phyloP scores from a whole-genome alignment of 2,888 invertebrate genomes.

The Dolomedes plantarius region DNA sequence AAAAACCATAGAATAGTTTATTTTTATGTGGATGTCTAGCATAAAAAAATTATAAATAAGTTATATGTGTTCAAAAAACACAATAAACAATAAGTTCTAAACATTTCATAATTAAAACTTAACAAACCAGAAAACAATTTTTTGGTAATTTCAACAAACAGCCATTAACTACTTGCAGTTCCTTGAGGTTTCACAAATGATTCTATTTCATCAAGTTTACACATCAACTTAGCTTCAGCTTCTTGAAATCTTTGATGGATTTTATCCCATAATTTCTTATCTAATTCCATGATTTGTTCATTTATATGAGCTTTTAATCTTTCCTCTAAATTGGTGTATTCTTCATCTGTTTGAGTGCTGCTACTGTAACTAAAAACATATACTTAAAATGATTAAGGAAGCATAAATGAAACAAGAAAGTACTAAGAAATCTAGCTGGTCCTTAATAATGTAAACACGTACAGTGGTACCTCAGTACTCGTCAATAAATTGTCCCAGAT shows the following conservation, averaged over 20 bases:
- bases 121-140: neutral
- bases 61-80: neutral
- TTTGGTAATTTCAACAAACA: neutral
- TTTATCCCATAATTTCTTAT: conserved; percentile 57
- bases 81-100: too few relatives aligned
- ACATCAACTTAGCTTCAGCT: conserved; percentile 60
- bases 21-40: conserved; percentile 18
- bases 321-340: conserved; percentile 39
- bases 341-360: conserved; percentile 54
- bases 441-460: too few relatives aligned
- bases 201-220: conserved; percentile 69
- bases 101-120: conserved; percentile 12
- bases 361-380: neutral
- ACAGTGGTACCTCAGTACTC: too few relatives aligned
- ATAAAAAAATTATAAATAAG: neutral
- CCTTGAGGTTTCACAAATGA: conserved; percentile 70
- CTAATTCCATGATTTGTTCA: conserved; percentile 44
- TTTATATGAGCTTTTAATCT: conserved; percentile 38
- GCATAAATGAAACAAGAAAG: neutral
- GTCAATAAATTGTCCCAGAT: too few relatives aligned
- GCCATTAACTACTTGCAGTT: conserved; percentile 8
- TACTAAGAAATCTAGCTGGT: too few relatives aligned
- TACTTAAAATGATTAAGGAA: neutral
- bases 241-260: conserved; percentile 59
- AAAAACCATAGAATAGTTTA: conserved; percentile 38